phyloP scores from a whole-genome alignment of 2,113 vertebrate species.

The Dolichotis patagonum region DNA sequence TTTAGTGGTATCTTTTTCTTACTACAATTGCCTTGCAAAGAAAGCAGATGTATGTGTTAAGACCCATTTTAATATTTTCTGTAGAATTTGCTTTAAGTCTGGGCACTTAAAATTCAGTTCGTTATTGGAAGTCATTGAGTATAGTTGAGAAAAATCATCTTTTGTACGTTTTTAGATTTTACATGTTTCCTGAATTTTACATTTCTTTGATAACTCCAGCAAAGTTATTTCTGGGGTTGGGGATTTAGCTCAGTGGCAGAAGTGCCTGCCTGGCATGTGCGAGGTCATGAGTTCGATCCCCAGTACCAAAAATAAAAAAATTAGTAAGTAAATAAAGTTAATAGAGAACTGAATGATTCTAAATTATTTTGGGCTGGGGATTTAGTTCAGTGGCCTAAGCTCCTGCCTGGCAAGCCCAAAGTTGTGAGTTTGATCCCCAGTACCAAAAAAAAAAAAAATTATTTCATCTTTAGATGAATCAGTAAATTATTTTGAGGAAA shows the following conservation, averaged over 20 bases:
- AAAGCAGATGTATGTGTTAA: neutral
- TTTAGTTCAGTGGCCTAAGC: no score
- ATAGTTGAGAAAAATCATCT: neutral
- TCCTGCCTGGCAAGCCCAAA: no score
- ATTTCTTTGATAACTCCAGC: neutral
- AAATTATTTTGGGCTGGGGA: no score
- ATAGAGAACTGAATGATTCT: no score
- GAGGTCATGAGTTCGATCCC: no score
- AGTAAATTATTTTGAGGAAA: neutral
- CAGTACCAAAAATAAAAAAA: no score
- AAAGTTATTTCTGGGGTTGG: no score
- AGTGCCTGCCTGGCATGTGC: no score
- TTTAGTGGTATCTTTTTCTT: neutral
- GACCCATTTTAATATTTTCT: neutral
- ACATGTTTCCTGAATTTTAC: conserved; percentile 7
- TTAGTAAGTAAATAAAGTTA: no score
- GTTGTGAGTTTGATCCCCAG: no score
- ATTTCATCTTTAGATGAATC: neutral
- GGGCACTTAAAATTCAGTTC: neutral
- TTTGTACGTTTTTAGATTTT: neutral
- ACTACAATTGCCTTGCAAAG: neutral
- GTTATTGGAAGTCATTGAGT: neutral
- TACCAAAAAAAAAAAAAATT: no score
- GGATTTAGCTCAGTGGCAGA: no score
- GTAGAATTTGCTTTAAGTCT: neutral